phyloP scores from a whole-genome alignment of 2,888 invertebrate genomes.

The Scaptomyza reducta region DNA sequence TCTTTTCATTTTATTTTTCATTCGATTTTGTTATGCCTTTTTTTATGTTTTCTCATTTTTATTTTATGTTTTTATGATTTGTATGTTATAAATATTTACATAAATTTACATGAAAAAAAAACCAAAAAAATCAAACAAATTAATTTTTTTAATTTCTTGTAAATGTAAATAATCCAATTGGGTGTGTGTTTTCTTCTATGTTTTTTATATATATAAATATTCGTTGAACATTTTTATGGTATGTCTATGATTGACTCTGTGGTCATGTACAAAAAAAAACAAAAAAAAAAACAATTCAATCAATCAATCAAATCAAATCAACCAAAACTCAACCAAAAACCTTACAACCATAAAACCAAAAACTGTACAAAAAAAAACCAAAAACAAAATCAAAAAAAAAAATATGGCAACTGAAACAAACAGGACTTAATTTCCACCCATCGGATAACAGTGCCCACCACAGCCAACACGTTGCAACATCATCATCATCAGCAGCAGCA shows the following conservation, averaged over 20 bases:
- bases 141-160: slow-evolving; percentile 82
- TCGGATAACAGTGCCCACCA: slow-evolving; percentile 84
- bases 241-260: slow-evolving; percentile 84
- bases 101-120: slow-evolving; percentile 59
- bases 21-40: slow-evolving; percentile 24
- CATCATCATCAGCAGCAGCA: slow-evolving; percentile 82
- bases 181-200: slow-evolving; percentile 85
- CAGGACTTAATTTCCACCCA: slow-evolving; percentile 85
- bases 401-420: slow-evolving; percentile 81
- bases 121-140: slow-evolving; percentile 57
- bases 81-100: slow-evolving; percentile 73
- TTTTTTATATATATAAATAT: slow-evolving; percentile 83
- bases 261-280: slow-evolving; percentile 83
- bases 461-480: slow-evolving; percentile 71
- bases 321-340: slow-evolving; percentile 71
- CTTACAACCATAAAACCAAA: slow-evolving; percentile 79
- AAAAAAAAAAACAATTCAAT: slow-evolving; percentile 69
- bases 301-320: slow-evolving; percentile 67
- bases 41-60: slow-evolving; percentile 50
- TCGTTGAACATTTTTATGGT: slow-evolving; percentile 84
- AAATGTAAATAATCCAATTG: slow-evolving; percentile 85
- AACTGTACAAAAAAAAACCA: slow-evolving; percentile 75
- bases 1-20: background rate
- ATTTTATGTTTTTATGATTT: slow-evolving; percentile 55
- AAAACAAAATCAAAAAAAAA: slow-evolving; percentile 69